Evolutionary conservation across 2,113 vertebrate genomes (phyloP).

Genomic region (Brachyistius frenatus): DNA sequence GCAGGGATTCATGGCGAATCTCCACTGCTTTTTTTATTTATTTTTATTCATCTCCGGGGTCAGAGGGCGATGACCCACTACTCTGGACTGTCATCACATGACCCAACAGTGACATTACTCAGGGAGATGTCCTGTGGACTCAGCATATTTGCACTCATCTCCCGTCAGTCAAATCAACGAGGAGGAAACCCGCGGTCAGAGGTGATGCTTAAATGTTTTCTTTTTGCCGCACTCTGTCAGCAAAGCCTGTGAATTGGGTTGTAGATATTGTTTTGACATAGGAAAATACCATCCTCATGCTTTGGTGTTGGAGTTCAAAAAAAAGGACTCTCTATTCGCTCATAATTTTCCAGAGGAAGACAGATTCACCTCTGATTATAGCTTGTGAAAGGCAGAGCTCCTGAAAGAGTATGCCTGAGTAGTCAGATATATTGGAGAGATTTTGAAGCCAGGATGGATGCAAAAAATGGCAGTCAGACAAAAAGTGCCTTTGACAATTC

Average conservation of each 20-base stretch:
- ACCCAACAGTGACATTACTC: slow-evolving; percentile 58
- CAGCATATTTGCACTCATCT: slow-evolving; percentile 68
- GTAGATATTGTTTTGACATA: slow-evolving; percentile 58
- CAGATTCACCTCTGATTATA: slow-evolving; percentile 55
- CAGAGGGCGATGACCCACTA: slow-evolving; percentile 52
- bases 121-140: slow-evolving; percentile 59
- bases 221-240: slow-evolving; percentile 50
- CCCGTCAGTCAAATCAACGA: slow-evolving; percentile 62
- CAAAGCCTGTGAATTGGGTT: slow-evolving; percentile 23
- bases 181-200: slow-evolving; percentile 47
- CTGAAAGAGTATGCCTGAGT: slow-evolving; percentile 47
- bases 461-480: neutral
- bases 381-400: slow-evolving; percentile 29
- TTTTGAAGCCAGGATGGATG: slow-evolving; percentile 3
- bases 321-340: slow-evolving; percentile 43
- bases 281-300: neutral
- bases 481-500: slow-evolving; percentile 2
- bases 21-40: slow-evolving; percentile 1
- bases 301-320: slow-evolving; percentile 17
- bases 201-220: slow-evolving; percentile 65
- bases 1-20: slow-evolving; percentile 25
- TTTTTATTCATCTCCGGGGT: slow-evolving; percentile 59
- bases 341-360: slow-evolving; percentile 32
- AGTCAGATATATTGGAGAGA: slow-evolving; percentile 56
- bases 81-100: slow-evolving; percentile 71